Evolutionary conservation across 2,797 vertebrate species (phyloP).

Genomic region (Lates japonicus): DNA sequence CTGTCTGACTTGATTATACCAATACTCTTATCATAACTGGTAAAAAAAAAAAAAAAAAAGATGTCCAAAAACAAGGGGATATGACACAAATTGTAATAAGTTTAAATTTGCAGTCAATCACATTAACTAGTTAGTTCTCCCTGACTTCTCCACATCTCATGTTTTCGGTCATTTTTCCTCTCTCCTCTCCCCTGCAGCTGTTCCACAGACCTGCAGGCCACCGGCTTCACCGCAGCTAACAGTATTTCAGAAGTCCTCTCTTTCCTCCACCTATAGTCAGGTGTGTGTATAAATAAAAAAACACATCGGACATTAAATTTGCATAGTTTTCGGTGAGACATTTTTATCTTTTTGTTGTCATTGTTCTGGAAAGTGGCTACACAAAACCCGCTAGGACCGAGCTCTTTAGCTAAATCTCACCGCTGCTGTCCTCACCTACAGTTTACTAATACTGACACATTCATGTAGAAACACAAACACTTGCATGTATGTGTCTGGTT

Average conservation of each 20-base stretch:
- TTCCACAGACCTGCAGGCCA: conserved; percentile 16
- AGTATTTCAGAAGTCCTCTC: not conserved
- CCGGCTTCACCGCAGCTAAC: conserved; percentile 4
- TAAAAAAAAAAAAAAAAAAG: not conserved
- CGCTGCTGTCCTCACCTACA: too few relatives aligned
- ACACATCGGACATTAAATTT: not conserved
- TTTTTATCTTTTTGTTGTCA: not conserved
- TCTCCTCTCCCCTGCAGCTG: conserved; percentile 11
- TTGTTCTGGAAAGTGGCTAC: not conserved
- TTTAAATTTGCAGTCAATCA: not conserved
- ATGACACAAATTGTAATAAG: not conserved
- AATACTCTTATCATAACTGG: not conserved
- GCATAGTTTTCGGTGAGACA: not conserved
- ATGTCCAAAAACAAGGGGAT: not conserved
- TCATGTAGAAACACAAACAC: not conserved
- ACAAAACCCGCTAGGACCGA: not conserved
- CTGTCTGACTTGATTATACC: not conserved
- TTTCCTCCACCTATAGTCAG: not conserved
- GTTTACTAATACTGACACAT: not conserved
- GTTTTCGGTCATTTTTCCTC: conserved; percentile 2
- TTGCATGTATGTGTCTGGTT: not conserved
- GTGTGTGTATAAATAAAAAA: not conserved
- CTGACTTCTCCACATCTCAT: not conserved
- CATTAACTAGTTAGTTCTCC: not conserved
- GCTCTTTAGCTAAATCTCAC: not conserved